phyloP scores from a whole-genome alignment of 2,888 invertebrate genomes.

The Pelosia muscerda region DNA sequence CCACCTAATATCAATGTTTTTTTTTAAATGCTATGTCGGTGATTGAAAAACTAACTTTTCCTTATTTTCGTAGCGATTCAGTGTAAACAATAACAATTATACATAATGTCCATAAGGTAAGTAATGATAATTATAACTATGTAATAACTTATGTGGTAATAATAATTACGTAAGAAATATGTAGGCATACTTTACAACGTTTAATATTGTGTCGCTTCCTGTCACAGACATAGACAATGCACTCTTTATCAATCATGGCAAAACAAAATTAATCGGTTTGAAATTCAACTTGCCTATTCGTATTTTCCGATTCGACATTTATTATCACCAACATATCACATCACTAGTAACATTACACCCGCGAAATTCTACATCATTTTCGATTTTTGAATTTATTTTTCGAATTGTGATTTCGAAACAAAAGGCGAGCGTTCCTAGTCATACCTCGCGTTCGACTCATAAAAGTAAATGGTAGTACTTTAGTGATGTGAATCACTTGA shows the following conservation, averaged over 20 bases:
- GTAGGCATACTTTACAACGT: not conserved
- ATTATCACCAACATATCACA: slow-evolving; percentile 56
- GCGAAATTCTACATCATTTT: slow-evolving; percentile 49
- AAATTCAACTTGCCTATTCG: slow-evolving; percentile 66
- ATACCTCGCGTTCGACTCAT: slow-evolving; percentile 78
- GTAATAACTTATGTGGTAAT: not conserved
- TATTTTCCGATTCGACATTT: slow-evolving; percentile 67
- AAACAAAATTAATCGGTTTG: slow-evolving; percentile 33
- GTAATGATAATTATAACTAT: too few relatives aligned
- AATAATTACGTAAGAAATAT: not conserved
- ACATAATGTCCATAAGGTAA: too few relatives aligned
- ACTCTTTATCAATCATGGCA: slow-evolving; percentile 38
- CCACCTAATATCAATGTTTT: too few relatives aligned
- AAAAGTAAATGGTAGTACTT: slow-evolving; percentile 71
- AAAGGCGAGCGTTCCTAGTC: slow-evolving; percentile 64
- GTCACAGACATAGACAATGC: slow-evolving; percentile 23
- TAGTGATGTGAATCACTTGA: slow-evolving; percentile 76
- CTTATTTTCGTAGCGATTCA: too few relatives aligned
- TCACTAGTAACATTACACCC: slow-evolving; percentile 51
- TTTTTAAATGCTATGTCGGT: too few relatives aligned
- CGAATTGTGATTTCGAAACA: slow-evolving; percentile 53
- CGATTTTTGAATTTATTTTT: slow-evolving; percentile 53
- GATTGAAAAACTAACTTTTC: not conserved
- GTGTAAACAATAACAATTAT: too few relatives aligned
- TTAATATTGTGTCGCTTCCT: slow-evolving; percentile 18